These are phyloP conservation scores for Biston betularia DNA, from an alignment of 2,888 invertebrate species.

Conservation along the genomic window DNA sequence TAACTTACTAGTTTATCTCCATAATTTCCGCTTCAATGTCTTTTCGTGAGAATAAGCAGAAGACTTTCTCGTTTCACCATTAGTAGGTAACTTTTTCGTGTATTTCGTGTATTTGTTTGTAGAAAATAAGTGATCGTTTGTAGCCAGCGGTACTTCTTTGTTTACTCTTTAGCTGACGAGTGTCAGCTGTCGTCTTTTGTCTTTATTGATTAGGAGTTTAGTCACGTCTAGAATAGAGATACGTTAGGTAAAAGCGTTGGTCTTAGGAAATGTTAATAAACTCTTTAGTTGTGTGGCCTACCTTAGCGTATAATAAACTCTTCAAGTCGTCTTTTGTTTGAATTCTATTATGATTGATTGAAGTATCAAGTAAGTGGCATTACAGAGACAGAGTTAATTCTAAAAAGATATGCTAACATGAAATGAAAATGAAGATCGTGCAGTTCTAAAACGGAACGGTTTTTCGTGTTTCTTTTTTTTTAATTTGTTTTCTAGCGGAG, in stretches of 20 bases:
- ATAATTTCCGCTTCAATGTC: slow-evolving; percentile 61
- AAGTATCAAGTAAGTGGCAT: too few species aligned
- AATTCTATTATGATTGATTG: not conserved
- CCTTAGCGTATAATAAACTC: not conserved
- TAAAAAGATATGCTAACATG: too few species aligned
- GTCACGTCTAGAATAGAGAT: slow-evolving; percentile 22
- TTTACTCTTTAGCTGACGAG: slow-evolving; percentile 31
- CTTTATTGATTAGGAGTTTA: slow-evolving; percentile 16
- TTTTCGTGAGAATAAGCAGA: slow-evolving; percentile 71
- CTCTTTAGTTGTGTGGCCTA: not conserved
- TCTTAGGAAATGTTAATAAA: slow-evolving; percentile 11
- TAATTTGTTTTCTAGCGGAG: too few species aligned
- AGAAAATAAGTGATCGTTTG: slow-evolving; percentile 43
- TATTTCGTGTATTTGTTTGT: slow-evolving; percentile 53
- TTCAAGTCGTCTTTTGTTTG: too few species aligned
- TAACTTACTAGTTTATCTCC: slow-evolving; percentile 37
- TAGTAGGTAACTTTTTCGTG: slow-evolving; percentile 59
- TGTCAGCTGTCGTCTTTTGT: slow-evolving; percentile 33
- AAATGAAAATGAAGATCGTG: too few species aligned
- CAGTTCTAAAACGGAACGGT: too few species aligned
- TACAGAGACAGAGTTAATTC: too few species aligned
- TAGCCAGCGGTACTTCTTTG: slow-evolving; percentile 44
- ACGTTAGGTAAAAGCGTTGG: slow-evolving; percentile 14
- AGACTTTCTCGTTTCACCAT: slow-evolving; percentile 65
- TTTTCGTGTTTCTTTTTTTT: too few species aligned